Evolutionary conservation across 2,888 invertebrate genomes (phyloP).

Genomic region (Papilio protenor): DNA sequence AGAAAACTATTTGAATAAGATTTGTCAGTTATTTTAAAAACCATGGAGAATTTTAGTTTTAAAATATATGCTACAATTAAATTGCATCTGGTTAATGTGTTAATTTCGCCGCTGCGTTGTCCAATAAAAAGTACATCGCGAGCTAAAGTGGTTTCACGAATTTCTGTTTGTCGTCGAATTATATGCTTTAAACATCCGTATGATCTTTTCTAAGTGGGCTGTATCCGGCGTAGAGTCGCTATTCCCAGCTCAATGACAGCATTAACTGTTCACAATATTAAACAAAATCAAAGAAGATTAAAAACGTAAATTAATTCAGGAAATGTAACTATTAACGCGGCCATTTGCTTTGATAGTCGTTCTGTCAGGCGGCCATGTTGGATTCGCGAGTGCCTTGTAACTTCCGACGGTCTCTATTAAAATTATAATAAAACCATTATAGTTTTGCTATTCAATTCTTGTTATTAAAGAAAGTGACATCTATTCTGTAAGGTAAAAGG

Average conservation of each 20-base stretch:
- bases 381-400: conserved; percentile 54
- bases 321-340: conserved; percentile 57
- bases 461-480: background rate
- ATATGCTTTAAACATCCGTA: conserved; percentile 10
- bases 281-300: conserved; percentile 54
- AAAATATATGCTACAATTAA: background rate
- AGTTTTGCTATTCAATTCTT: conserved; percentile 29
- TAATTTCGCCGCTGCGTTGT: conserved; percentile 10
- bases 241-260: conserved; percentile 30
- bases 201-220: conserved; percentile 33
- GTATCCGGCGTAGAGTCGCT: conserved; percentile 30
- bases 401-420: conserved; percentile 56
- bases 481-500: background rate
- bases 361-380: conserved; percentile 55
- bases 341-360: conserved; percentile 53
- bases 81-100: background rate
- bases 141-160: conserved; percentile 23
- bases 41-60: background rate
- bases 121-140: conserved; percentile 15
- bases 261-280: conserved; percentile 39
- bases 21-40: background rate
- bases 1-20: background rate
- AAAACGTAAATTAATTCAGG: conserved; percentile 53
- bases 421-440: conserved; percentile 53
- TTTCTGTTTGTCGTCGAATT: conserved; percentile 19